Base-by-base conservation (phyloP, 2,113 vertebrate genomes). In the Eptesicus fuscus region DNA sequence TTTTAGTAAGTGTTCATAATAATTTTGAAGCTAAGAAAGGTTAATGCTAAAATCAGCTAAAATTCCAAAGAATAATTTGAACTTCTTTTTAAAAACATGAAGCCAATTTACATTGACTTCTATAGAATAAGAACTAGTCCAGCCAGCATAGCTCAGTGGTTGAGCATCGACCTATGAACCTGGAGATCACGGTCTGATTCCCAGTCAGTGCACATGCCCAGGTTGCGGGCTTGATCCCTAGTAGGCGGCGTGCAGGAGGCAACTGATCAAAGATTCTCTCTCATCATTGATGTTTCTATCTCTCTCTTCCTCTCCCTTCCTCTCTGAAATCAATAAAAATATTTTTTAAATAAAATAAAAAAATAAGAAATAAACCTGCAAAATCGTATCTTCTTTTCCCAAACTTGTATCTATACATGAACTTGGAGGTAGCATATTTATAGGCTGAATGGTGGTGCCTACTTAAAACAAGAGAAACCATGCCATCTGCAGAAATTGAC, bases 61-160 rank as follows among this genome's bases (percentile, higher is more conserved):
- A 71, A 69, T 88, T 69, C 25, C 65, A 76, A 88, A 83, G 93
- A 79, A 82, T 88, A 67, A 83, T 87, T 86, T 73, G 22, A 40
- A 61, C 40, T 63, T 61, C 7, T 7, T 84, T 91, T 88, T 85
- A 44, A 91, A 96, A 84, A 71, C 35, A 37, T 5, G 9, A 80
- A 56, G 11, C 30, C 12, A 79, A n/a, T 42, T 83, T 87, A 90
- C 85, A 40, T 25, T 56, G 22, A 30, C 12, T 79, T 88, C 9
- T 51, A 6, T 32, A 83, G 12, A 97, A 59, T 56, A 63, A 71
- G n/a, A 97, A 90, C 59, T 61, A 61, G 25, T 25, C 59, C 10
- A 4, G 23, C 3, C 25, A 11, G 59, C 10, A 25, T 61, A 11
- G 25, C 25, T 61, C 59, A 61, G 59, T 28, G 10, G 59, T 12